phyloP scores from a whole-genome alignment of 2,797 vertebrate genomes.

The Pantherophis vulpinus region DNA sequence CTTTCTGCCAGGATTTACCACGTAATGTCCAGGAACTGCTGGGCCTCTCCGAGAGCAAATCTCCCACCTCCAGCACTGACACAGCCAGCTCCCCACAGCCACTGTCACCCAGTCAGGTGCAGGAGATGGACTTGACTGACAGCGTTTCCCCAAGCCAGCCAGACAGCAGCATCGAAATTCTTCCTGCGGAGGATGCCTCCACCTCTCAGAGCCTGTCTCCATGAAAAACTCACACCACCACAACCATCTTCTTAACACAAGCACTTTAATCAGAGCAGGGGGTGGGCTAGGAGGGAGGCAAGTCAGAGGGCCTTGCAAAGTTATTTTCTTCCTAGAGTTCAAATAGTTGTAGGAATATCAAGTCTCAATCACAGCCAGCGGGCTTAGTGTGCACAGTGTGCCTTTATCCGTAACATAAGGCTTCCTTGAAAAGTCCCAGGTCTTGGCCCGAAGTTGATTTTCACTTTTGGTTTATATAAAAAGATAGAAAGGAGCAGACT shows the following conservation, averaged over 20 bases:
- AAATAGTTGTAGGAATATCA: not conserved
- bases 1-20: constrained; percentile 78
- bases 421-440: not conserved
- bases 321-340: not conserved
- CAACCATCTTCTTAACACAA: constrained; percentile 12
- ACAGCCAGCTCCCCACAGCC: constrained; percentile 52
- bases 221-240: not conserved
- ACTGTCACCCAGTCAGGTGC: constrained; percentile 55
- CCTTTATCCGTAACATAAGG: not conserved
- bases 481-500: not conserved
- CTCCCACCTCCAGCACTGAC: constrained; percentile 61
- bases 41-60: constrained; percentile 67
- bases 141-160: constrained; percentile 63
- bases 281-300: not conserved
- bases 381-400: not conserved
- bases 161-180: constrained; percentile 68
- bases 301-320: not conserved
- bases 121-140: constrained; percentile 52
- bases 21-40: constrained; percentile 83
- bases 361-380: not conserved
- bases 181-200: constrained; percentile 58
- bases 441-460: not conserved
- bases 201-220: constrained; percentile 44
- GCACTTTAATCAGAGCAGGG: constrained; percentile 38
- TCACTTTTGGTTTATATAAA: not conserved